Evolutionary conservation across 1,140 invertebrate species (phyloP).

Genomic region (Drosophila burlai): DNA sequence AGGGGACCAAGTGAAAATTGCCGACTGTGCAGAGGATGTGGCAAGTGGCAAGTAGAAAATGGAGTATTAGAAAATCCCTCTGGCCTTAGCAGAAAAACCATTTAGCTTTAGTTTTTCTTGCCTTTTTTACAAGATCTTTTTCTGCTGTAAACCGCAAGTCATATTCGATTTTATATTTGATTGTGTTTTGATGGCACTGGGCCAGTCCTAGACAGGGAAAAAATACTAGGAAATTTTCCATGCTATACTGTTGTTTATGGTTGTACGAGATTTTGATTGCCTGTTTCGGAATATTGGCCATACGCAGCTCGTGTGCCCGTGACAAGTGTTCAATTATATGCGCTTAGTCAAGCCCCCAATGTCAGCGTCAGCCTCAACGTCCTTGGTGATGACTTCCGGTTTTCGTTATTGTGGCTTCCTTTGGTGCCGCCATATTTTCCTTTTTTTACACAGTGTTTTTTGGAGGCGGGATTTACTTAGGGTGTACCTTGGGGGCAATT

Average conservation of each 20-base stretch:
- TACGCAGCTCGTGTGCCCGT: conserved; percentile 22
- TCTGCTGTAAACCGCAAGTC: conserved; percentile 30
- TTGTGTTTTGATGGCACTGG: conserved; percentile 36
- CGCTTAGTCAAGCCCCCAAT: conserved; percentile 11
- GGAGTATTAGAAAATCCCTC: conserved; percentile 19
- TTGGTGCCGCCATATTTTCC: not conserved
- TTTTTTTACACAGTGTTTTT: not conserved
- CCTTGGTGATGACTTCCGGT: conserved; percentile 42
- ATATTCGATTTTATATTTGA: conserved; percentile 50
- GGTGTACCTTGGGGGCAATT: not conserved
- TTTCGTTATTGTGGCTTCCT: conserved; percentile 20
- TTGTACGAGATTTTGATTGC: conserved; percentile 22
- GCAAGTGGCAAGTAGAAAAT: conserved; percentile 28
- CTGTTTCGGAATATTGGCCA: conserved; percentile 35
- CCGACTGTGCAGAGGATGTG: not conserved
- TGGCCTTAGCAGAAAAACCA: not conserved
- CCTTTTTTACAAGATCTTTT: not conserved
- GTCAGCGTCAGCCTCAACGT: conserved; percentile 1
- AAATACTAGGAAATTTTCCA: not conserved
- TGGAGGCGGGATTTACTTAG: not conserved
- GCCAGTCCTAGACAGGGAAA: not conserved
- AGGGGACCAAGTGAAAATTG: conserved; percentile 22
- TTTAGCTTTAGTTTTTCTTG: conserved; percentile 5
- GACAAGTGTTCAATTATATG: conserved; percentile 51
- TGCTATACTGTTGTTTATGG: conserved; percentile 4